Conservation (phyloP, 2,113 vertebrate genomes). For the Martes martes region DNA sequence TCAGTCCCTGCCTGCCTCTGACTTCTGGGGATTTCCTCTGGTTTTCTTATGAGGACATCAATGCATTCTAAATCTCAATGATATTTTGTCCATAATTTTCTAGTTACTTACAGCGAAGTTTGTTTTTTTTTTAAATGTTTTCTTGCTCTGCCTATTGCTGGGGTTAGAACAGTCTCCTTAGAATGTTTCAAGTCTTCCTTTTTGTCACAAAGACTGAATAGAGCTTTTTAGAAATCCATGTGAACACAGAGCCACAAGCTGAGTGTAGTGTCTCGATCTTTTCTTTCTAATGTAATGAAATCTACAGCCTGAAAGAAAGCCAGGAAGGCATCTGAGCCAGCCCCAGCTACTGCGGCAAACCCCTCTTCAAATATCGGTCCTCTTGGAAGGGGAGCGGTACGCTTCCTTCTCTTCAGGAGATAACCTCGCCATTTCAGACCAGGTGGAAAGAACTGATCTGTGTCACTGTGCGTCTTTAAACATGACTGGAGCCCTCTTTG, state of each 20-base stretch:
- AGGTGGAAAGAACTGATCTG: neutral
- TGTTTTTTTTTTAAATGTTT: neutral
- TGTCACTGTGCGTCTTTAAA: no score
- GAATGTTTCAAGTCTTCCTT: neutral
- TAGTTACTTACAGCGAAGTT: neutral
- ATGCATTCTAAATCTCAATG: neutral
- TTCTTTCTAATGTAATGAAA: neutral
- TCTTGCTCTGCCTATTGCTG: neutral
- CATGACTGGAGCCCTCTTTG: neutral
- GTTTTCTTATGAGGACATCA: neutral
- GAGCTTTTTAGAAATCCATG: neutral
- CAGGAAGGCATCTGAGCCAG: neutral
- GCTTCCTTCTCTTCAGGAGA: neutral
- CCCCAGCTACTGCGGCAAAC: neutral
- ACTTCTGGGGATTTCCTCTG: no score
- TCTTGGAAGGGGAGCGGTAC: neutral
- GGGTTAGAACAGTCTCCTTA: neutral
- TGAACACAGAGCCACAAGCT: constrained; percentile 34
- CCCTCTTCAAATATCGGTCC: neutral
- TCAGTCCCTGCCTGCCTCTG: neutral
- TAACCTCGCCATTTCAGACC: neutral
- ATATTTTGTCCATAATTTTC: neutral
- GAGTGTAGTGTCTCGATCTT: neutral
- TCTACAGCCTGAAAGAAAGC: neutral
- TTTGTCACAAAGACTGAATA: constrained; percentile 51